These are phyloP conservation scores for Heliangelus exortis DNA, from an alignment of 2,797 vertebrate species.

Conservation along the genomic window DNA sequence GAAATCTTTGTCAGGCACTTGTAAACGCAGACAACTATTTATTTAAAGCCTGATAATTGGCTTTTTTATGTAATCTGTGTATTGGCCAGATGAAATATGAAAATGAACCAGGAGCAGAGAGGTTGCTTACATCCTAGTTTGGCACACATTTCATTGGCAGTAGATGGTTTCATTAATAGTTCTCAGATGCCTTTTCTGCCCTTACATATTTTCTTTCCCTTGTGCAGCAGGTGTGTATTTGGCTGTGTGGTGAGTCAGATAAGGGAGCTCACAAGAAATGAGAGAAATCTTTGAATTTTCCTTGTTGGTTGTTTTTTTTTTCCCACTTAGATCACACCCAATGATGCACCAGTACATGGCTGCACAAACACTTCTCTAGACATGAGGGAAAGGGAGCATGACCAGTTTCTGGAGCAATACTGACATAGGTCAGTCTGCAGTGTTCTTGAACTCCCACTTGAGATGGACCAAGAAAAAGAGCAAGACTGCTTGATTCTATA, in stretches of 20 bases:
- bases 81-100: not conserved
- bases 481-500: not conserved
- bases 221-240: not conserved
- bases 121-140: not conserved
- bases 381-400: not conserved
- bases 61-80: not conserved
- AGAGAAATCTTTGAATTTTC: not conserved
- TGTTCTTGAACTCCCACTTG: not conserved
- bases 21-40: conserved; percentile 41
- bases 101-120: not conserved
- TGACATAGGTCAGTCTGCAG: not conserved
- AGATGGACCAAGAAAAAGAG: not conserved
- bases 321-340: not conserved
- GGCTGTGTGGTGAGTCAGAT: not conserved
- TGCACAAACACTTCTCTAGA: not conserved
- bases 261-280: not conserved
- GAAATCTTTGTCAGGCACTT: conserved; percentile 23
- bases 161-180: not conserved
- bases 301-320: not conserved
- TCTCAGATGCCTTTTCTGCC: not conserved
- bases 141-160: not conserved
- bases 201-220: not conserved
- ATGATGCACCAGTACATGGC: not conserved
- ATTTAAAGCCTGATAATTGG: conserved; percentile 7
- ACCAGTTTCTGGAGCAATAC: not conserved